These are phyloP conservation scores for Damaliscus lunatus DNA, from an alignment of 2,113 vertebrate genomes.

Conservation along the genomic window DNA sequence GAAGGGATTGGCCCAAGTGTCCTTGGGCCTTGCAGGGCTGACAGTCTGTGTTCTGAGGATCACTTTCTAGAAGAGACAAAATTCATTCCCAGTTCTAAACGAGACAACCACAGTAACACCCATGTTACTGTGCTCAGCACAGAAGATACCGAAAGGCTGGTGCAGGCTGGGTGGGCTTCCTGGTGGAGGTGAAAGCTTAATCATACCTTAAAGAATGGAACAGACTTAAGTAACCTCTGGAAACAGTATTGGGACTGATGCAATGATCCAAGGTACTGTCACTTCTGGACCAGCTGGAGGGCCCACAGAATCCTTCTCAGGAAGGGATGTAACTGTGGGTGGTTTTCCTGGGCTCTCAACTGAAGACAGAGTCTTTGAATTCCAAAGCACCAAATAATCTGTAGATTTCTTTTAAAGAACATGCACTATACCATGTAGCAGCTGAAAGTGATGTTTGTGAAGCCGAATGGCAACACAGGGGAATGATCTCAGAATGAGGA, in stretches of 20 bases:
- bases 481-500: neutral
- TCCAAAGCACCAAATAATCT: neutral
- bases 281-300: neutral
- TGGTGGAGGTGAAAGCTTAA: neutral
- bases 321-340: neutral
- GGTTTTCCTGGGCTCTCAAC: neutral
- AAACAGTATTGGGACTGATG: neutral
- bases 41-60: neutral
- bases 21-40: neutral
- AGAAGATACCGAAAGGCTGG: neutral
- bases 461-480: neutral
- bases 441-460: neutral
- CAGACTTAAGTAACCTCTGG: neutral
- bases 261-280: neutral
- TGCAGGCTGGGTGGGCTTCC: neutral
- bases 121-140: neutral
- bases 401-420: constrained; percentile 20
- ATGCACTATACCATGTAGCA: neutral
- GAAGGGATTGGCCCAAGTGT: neutral
- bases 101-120: neutral
- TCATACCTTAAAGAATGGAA: neutral
- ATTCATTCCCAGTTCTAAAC: neutral
- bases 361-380: neutral
- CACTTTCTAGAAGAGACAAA: neutral
- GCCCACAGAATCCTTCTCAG: neutral